Percentiles rank a stretch among this genome's conserved stretches.
phyloP scores from a whole-genome alignment of 2,113 vertebrate genomes.

The Aplodontia rufa region DNA sequence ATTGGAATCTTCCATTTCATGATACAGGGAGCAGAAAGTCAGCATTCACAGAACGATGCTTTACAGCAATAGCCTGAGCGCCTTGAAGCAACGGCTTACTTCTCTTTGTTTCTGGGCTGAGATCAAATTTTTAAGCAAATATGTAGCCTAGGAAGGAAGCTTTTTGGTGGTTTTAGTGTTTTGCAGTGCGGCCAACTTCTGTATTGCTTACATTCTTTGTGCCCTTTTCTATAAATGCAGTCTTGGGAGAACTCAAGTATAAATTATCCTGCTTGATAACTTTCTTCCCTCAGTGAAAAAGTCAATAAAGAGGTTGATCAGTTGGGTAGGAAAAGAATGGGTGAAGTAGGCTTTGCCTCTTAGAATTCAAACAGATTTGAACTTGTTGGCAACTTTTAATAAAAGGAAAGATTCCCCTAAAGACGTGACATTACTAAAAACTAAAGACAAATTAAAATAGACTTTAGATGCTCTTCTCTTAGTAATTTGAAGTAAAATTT shows the following conservation, averaged over 20 bases:
- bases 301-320: not conserved
- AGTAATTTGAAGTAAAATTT: slow-evolving; percentile 51
- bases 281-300: not conserved
- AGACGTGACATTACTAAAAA: slow-evolving; percentile 52
- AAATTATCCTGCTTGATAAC: not conserved
- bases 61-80: not conserved
- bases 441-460: slow-evolving; percentile 57
- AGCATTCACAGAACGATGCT: not conserved
- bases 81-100: fast-evolving
- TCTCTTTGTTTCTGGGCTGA: not conserved
- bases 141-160: fast-evolving
- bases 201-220: not conserved
- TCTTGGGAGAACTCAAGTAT: not conserved
- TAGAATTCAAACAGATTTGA: slow-evolving; percentile 58
- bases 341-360: not conserved
- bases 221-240: not conserved
- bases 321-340: not conserved
- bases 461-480: slow-evolving; percentile 41
- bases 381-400: slow-evolving; percentile 47
- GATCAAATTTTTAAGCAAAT: not conserved
- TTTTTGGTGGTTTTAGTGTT: not conserved
- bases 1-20: not conserved
- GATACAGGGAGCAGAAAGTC: not conserved
- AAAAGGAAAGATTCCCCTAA: slow-evolving; percentile 35
- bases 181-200: not conserved